Evolutionary conservation across 2,888 invertebrate genomes (phyloP).

Genomic region (Luperina testacea): DNA sequence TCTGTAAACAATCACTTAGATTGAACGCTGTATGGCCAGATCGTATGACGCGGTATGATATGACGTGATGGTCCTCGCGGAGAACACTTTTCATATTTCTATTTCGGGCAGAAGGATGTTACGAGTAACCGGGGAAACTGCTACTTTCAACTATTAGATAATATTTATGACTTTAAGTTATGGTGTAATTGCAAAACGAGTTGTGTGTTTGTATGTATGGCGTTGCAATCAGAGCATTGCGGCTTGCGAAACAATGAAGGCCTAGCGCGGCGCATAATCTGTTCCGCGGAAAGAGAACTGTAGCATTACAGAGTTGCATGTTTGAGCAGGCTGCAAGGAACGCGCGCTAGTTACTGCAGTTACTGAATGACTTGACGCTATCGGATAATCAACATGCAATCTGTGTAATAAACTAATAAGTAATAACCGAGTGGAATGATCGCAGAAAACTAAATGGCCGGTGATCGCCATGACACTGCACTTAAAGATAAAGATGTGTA

Average conservation of each 20-base stretch:
- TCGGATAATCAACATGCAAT: constrained; percentile 42
- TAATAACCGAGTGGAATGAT: constrained; percentile 41
- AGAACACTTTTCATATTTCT: not conserved
- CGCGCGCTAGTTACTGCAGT: constrained; percentile 31
- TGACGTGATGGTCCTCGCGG: not conserved
- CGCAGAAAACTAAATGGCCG: constrained; percentile 38
- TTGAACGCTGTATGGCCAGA: not conserved
- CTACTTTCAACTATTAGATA: constrained; percentile 60
- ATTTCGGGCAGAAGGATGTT: constrained; percentile 16
- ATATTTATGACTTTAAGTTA: constrained; percentile 64
- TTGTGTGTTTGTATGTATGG: constrained; percentile 77
- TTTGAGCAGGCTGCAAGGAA: constrained; percentile 39
- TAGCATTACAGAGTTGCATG: constrained; percentile 71
- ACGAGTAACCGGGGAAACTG: constrained; percentile 18
- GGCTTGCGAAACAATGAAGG: constrained; percentile 86
- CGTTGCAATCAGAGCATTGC: constrained; percentile 88
- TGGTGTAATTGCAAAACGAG: constrained; percentile 80
- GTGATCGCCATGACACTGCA: constrained; percentile 48
- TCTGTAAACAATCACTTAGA: constrained; percentile 17
- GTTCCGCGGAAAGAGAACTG: constrained; percentile 81
- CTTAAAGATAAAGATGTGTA: constrained; percentile 34
- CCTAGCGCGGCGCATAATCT: constrained; percentile 80
- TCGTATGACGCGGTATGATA: not conserved
- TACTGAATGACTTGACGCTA: constrained; percentile 28
- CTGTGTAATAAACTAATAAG: too few species aligned